Base-by-base conservation (phyloP, 2,113 vertebrate species). In the Vireo altiloquus region DNA sequence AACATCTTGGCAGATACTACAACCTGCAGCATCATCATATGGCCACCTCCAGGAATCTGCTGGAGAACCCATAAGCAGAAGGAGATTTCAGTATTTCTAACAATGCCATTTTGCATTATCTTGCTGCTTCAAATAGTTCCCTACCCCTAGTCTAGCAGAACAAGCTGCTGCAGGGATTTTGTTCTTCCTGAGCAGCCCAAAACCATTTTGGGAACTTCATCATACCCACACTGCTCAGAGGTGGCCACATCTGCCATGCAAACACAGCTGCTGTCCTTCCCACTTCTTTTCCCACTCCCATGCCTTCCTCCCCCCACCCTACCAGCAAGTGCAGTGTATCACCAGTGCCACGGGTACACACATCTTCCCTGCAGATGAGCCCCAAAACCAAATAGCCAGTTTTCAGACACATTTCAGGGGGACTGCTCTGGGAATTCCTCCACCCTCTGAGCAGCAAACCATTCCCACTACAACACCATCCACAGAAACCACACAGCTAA, bases 1-100 rank as follows among this genome's bases (percentile, higher is more conserved):
- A 95, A 61, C 57, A 82, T 66, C 74, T 53, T 89, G 86, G 59
- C 85, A 91, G 79, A 56, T 78, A 28, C 74, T 86, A 57, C n/a
- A 77, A 7, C n/a, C 54, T 72, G 63, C 60, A 75, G 64, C 68
- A 75, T 75, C 17, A 0, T 87, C 54, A 39, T 22, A 56, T 6
- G 28, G 24, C 23, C 9, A 4, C 20, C 96, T 92, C 79, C 85
- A 93, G 50, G 72, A 92, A 92, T 35, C 65, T 46, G 25, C 71
- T 5, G 4, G 50, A 85, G 24, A 85, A 30, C 16, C 6, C 44
- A 21, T 28, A 78, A 69, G 70, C 52, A 78, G 90, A 39, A 69
- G 69, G 80, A 65, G 15, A 25, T 40, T 81, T 86, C 8, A 4
- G 40, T 76, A 74, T 52, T 61, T 91, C 82, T 83, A 84, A 50